A percentile compares a stretch with the other conserved stretches of the same genome.
Conservation (phyloP, 2,113 vertebrate species). For the Malurus alboscapulatus region DNA sequence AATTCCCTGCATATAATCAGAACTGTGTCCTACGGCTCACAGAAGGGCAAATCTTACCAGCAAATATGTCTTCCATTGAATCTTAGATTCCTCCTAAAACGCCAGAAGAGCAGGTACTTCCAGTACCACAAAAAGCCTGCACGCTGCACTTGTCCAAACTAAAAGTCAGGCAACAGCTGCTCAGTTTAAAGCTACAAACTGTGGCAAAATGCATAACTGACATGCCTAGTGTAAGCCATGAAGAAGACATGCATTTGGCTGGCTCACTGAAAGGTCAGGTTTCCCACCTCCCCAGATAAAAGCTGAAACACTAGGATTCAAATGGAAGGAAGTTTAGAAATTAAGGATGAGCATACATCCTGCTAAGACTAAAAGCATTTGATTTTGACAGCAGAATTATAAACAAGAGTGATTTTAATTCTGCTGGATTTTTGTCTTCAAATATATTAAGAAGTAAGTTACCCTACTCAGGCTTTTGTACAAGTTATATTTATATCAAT, state of each 20-base stretch:
- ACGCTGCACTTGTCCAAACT: conserved; percentile 75
- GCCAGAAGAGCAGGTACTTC: conserved; percentile 66
- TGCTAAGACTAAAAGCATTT: conserved; percentile 49
- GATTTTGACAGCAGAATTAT: conserved; percentile 53
- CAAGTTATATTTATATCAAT: conserved; percentile 58
- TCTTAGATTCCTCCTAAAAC: conserved; percentile 27
- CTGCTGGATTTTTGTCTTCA: conserved; percentile 33
- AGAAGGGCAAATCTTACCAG: conserved; percentile 48
- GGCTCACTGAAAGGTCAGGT: conserved; percentile 65
- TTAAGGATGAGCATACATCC: conserved; percentile 35
- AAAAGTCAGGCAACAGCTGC: conserved; percentile 74
- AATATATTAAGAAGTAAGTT: conserved; percentile 50
- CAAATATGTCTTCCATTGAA: conserved; percentile 4
- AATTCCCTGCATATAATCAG: neutral
- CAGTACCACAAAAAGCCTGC: conserved; percentile 41
- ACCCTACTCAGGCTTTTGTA: neutral
- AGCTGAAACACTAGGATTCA: conserved; percentile 32
- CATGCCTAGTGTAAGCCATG: conserved; percentile 68
- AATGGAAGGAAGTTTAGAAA: conserved; percentile 66
- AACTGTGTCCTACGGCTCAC: accelerated
- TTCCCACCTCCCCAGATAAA: conserved; percentile 71
- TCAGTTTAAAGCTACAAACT: conserved; percentile 70
- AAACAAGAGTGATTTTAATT: conserved; percentile 43
- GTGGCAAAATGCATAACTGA: conserved; percentile 73
- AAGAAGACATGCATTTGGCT: conserved; percentile 67